Conservation (phyloP, 2,113 vertebrate species). For the Deroptyus accipitrinus region DNA sequence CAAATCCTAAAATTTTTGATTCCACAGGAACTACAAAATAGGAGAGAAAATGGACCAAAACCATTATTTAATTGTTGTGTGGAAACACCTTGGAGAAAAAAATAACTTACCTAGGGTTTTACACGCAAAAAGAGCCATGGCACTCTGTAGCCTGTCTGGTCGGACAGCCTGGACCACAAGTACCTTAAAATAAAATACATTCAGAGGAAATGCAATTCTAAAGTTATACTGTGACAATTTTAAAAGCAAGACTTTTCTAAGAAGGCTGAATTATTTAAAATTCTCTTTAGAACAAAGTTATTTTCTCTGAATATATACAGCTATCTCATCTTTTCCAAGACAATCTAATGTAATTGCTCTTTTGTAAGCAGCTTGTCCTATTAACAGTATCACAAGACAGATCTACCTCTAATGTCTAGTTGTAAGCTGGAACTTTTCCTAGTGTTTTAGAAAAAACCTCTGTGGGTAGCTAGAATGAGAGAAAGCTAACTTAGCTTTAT, state of each 20-base stretch:
- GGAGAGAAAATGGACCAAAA: not conserved
- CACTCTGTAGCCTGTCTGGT: conserved; percentile 90
- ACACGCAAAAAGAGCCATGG: conserved; percentile 88
- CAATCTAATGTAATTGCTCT: not conserved
- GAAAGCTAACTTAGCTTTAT: not conserved
- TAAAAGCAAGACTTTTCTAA: not conserved
- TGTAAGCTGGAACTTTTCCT: not conserved
- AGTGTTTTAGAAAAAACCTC: not conserved
- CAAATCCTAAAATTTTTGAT: not conserved
- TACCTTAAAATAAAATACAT: conserved; percentile 75
- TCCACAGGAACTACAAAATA: not conserved
- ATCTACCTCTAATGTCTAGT: not conserved
- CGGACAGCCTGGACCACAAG: conserved; percentile 90
- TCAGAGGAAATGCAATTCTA: not conserved
- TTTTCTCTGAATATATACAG: not conserved
- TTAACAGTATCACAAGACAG: not conserved
- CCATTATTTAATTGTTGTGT: not conserved
- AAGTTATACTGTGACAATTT: not conserved
- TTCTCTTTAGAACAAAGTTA: not conserved
- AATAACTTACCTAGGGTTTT: conserved; percentile 84
- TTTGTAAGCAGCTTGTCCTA: not conserved
- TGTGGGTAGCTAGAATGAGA: not conserved
- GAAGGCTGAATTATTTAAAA: not conserved
- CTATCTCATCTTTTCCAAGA: not conserved
- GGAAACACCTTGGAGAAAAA: not conserved